phyloP scores from a whole-genome alignment of 1,140 invertebrate genomes.

The Triops cancriformis region DNA sequence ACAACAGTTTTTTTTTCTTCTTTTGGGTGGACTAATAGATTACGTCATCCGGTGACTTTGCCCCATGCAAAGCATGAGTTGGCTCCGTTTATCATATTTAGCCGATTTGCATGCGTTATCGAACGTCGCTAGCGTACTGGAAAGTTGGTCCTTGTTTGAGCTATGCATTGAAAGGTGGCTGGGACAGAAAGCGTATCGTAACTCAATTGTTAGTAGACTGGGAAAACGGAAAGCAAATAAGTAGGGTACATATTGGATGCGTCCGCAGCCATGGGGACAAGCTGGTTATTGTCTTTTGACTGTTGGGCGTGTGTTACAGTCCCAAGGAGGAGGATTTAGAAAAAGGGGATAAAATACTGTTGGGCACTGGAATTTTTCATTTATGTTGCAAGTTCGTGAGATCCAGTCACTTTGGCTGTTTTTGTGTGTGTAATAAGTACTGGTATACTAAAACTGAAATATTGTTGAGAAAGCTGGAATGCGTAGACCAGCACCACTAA shows the following conservation, averaged over 20 bases:
- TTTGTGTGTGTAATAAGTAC: too few relatives aligned
- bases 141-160: neutral
- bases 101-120: neutral
- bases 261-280: neutral
- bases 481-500: too few relatives aligned
- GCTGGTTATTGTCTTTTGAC: neutral
- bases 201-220: neutral
- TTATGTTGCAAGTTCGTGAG: too few relatives aligned
- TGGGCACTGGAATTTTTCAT: too few relatives aligned
- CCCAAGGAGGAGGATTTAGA: too few relatives aligned
- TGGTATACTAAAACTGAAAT: too few relatives aligned
- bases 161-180: neutral
- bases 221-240: slow-evolving; percentile 2
- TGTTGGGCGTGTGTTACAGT: neutral
- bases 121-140: neutral
- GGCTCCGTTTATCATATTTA: neutral
- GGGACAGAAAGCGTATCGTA: neutral
- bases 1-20: too few relatives aligned
- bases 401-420: too few relatives aligned
- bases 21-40: neutral
- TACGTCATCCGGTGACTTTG: neutral
- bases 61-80: neutral
- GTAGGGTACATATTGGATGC: neutral
- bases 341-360: too few relatives aligned
- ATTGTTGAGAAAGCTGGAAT: too few relatives aligned